Base-by-base conservation (phyloP, 2,797 vertebrate species). In the Okamejei kenojei region DNA sequence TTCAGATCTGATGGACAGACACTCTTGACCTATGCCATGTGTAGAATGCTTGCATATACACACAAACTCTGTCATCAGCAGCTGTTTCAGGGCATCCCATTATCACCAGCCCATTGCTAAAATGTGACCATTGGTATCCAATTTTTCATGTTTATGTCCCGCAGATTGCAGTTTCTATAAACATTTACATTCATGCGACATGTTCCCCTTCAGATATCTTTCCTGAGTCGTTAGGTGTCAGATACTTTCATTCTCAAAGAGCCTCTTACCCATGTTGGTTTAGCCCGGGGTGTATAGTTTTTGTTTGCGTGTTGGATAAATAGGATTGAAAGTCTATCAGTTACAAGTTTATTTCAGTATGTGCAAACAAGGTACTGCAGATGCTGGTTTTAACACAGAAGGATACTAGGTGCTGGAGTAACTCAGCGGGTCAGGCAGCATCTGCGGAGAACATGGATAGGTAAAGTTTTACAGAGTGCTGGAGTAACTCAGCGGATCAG, bases 11-110 rank as follows among this genome's bases (percentile, higher is more conserved):
- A 26, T 91, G 68, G 88, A 91, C 32, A 73, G 63, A 19, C 26
- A 91, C 68, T 68, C 35, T 21, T 90, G 88, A 90, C 65, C 88
- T 74, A 65, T 74, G 65, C 35, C 88, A 91, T 91, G 68, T 29
- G 35, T 68, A 26, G 88, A 71, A 73, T 91, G 35, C 71, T 45
- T 91, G 32, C 65, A 74, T 91, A 71, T 7, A 74, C 65, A 73
- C 88, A 91, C 68, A 91, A 71, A 54, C 19, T 7, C 65, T 90
- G 88, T 90, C 88, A 71, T 90, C 88, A 73, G n/a, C 88, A 90
- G 88, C 88, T 74, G 88, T 35, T 91, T 74, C 88, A 73, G 65
- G 71, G 63, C 32, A 73, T 88, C 54, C 58, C 84, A 81, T 65
- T 63, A 65, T 15, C 7, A 63, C 29, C 68, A 29, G 35, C 8